Evolutionary conservation across 2,888 invertebrate genomes (phyloP), one percentile per base, ranked within the genome.

Genomic region (Tetanocera ferruginea): DNA sequence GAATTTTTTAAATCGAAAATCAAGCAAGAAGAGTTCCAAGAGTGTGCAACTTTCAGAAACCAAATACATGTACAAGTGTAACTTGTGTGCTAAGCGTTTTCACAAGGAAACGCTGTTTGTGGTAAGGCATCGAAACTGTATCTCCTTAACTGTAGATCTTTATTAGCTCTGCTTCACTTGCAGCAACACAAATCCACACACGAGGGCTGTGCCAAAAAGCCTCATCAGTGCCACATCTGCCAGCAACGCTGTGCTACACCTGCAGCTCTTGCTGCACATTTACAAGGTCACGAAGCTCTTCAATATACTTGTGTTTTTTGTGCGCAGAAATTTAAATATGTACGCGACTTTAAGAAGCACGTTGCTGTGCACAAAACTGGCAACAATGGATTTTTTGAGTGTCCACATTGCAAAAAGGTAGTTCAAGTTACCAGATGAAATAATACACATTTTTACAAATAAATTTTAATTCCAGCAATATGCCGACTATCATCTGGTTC

Each of bases 211-310:
- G 93, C 94, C 79, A 90, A 91, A n/a, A 94, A 94, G 87, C 94
- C 94, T 17, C 88, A 93, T 79, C 91, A 93, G 85, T 95, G 95
- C 86, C 90, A 91, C 55, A 89, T 92, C 64, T 94, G 94, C 84
- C 90, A 90, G 51, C 94, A 94, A 86, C 88, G 93, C 73, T 94
- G 95, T 87, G 91, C 94, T 84, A 95, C 93, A 82, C 93, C 94
- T 85, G 93, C 94, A 0, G 94, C 95, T 3, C 89, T 95, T 28
- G 91, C 93, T 2, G 94, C 94, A 82, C 95, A 95, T 87, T 87
- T 93, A 78, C 94, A 94, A 89, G 93, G 92, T 5, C 95, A 95
- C 92, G 76, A 81, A 28, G 79, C 78, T 66, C 78, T 78, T 1
- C 79, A 77, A n/a, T 83, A 83, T 73, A 78, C 80, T 2, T 95